Evolutionary conservation across 2,888 invertebrate species (phyloP), one percentile per base, ranked within the genome.

Genomic region (Ditylenchus weischeri): DNA sequence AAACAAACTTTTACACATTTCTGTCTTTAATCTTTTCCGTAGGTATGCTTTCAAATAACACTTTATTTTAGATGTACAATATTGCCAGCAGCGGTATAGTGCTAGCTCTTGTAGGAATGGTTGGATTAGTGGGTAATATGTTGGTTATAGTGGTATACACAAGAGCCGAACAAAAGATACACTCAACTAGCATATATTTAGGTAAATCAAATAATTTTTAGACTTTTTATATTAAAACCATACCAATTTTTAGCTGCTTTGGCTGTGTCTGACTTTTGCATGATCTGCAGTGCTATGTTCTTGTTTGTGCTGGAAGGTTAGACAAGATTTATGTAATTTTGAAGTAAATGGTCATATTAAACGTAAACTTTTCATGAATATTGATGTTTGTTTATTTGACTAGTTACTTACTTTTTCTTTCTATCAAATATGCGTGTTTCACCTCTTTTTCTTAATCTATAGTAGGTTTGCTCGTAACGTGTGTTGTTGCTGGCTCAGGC

Each of bases 281-380:
- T 81, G 59, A 78, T 82, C 15, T 71, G 80, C 51, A 79, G 79
- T 1, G 81, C 81, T 10, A 79, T 81, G 79, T 81, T 81, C 64
- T 70, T 81, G 50, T 81, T 82, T 64, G 81, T 81, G 21, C 68
- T 81, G 58, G 81, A 81, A 64, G n/a, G n/a, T n/a, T 29, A 29
- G 29, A 2, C n/a, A 29, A 29, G 29, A 29, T 29, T 15, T 10
- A 43, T 8, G 15, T 43, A 43, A 43, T 43, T 43, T n/a, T 8
- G 15, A 8, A 8, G 29, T 29, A 29, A 5, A 29, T 29, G 29
- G 29, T 5, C 2, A 29, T 29, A 29, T 29, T 29, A 29, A 29
- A 29, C n/a, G n/a, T 29, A 29, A 29, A 29, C 29, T 29, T 29
- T 29, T 29, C 5, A 29, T 29, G 29, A 29, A 5, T 29, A 29